phyloP scores from a whole-genome alignment of 30 jellyfish, hydroid and myxozoan species.

The Aurelia sp. region DNA sequence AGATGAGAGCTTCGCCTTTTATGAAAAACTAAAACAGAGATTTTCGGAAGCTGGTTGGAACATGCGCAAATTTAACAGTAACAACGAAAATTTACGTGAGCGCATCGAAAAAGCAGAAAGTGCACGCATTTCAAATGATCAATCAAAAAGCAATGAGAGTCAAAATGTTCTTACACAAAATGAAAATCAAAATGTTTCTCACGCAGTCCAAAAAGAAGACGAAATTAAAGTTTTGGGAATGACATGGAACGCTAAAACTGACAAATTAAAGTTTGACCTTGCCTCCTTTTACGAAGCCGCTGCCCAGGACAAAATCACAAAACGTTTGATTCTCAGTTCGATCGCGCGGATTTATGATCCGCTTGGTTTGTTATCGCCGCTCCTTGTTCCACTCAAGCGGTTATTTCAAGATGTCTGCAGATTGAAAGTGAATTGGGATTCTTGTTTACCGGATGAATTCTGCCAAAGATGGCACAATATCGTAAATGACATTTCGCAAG shows the following conservation, averaged over 20 bases:
- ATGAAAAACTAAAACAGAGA: constrained; percentile 13
- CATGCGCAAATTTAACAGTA: constrained; percentile 54
- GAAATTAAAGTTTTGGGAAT: constrained; percentile 41
- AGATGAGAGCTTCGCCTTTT: constrained; percentile 8
- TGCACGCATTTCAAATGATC: too few relatives aligned
- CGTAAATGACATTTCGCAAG: neutral
- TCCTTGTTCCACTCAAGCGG: constrained; percentile 17
- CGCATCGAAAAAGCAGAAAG: constrained; percentile 5
- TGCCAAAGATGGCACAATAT: constrained; percentile 11
- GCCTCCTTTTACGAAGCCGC: neutral
- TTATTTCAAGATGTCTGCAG: constrained; percentile 35
- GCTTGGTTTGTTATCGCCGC: constrained; percentile 34
- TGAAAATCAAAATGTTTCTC: too few relatives aligned
- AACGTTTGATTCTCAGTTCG: neutral
- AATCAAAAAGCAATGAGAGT: too few relatives aligned
- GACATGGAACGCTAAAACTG: constrained; percentile 14
- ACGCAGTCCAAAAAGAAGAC: too few relatives aligned
- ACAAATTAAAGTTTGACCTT: constrained; percentile 4
- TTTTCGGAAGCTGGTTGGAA: constrained; percentile 30
- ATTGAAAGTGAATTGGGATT: constrained; percentile 18
- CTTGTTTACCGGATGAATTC: constrained; percentile 23
- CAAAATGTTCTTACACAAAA: too few relatives aligned
- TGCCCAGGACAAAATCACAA: neutral
- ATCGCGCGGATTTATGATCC: constrained; percentile 33
- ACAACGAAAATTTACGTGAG: neutral